Evolutionary conservation across 37 sponge, comb jelly and placozoan species (phyloP), one percentile per base, ranked within the genome.

Genomic region (Amphimedon queenslandica): DNA sequence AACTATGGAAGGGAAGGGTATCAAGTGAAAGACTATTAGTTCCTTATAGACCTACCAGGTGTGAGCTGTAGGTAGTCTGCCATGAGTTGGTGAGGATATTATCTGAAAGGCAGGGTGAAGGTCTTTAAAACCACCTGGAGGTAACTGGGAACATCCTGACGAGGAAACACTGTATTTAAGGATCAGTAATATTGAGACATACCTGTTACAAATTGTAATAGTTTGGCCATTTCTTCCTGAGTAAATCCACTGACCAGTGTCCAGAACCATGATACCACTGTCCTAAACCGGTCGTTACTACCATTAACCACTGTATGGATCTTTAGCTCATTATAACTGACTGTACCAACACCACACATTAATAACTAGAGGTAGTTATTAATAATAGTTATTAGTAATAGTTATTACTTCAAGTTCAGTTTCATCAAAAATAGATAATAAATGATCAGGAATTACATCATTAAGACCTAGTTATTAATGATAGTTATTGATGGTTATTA

Each of bases 401-500:
- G 13, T 47, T 66, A 40, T 69, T 57, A 93, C 94, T 91, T 96
- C 97, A 27, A 96, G 64, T 80, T 96, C 97, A 80, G 86, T 93
- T 42, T 96, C 97, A 87, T 93, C 94, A 87, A 96, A 96, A 8
- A 96, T 90, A 25, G 78, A 67, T n/a, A 96, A 57, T 21, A 96
- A 42, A 53, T 76, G 66, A 24, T 91, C 92, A 3, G 97, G 94
- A 31, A 96, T 66, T 31, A 96, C 64, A 1, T 90, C 91, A 80
- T 87, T 86, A 23, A 96, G 80, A 32, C 97, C 97, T 88, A 56
- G 4, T 64, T 33, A 20, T 3, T 53, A 60, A 60, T 6, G 21
- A 25, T 6, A 11, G 21, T 11, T 60, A 25, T 25, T n/a, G 5
- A n/a, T n/a, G 5, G 23, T 25, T 25, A 25, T 6, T 60, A 6